Evolutionary conservation across 2,113 vertebrate species (phyloP).

Genomic region (Ceuthmochares aereus): DNA sequence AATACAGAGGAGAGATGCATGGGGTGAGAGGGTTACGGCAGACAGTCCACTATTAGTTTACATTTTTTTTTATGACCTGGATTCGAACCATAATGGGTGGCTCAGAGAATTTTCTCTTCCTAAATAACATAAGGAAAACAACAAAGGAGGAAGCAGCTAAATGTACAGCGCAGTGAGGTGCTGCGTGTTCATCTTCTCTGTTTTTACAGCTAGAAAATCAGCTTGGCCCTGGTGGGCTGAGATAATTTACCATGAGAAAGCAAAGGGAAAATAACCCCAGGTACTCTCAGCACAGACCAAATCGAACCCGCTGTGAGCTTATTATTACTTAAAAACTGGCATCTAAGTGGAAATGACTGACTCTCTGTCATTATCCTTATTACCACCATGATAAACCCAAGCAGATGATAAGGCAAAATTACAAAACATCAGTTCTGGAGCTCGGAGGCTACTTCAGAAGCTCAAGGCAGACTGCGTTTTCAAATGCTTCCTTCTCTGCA

Average conservation of each 20-base stretch:
- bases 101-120: not conserved
- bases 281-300: constrained; percentile 64
- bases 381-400: constrained; percentile 77
- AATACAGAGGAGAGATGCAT: constrained; percentile 46
- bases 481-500: constrained; percentile 46
- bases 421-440: constrained; percentile 75
- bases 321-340: constrained; percentile 79
- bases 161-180: not conserved
- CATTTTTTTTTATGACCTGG: constrained; percentile 36
- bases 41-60: constrained; percentile 52
- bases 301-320: constrained; percentile 69
- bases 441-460: constrained; percentile 30
- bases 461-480: constrained; percentile 32
- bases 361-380: constrained; percentile 77
- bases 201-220: constrained; percentile 58
- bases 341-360: constrained; percentile 74
- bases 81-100: constrained; percentile 32
- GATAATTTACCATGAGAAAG: constrained; percentile 69
- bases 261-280: constrained; percentile 70
- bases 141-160: constrained; percentile 39
- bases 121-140: constrained; percentile 58
- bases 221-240: constrained; percentile 56
- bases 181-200: constrained; percentile 31
- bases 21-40: constrained; percentile 5
- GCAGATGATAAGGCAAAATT: constrained; percentile 78